Percentiles rank a stretch among this genome's conserved stretches.
These are phyloP conservation scores for Halcyon malimbica DNA, from an alignment of 2,113 vertebrate species.

Conservation along the genomic window DNA sequence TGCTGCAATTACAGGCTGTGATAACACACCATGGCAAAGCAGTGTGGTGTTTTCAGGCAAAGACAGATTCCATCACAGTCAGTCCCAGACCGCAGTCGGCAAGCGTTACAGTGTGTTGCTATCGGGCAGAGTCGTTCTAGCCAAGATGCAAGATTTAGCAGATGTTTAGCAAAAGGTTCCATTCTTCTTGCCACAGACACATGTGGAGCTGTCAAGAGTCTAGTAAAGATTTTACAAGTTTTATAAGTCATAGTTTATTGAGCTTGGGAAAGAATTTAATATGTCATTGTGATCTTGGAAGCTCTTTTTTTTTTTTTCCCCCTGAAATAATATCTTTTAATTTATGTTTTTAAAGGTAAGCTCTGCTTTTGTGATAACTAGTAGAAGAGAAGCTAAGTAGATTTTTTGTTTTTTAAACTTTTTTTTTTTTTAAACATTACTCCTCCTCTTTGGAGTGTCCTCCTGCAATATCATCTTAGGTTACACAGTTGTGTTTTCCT, in stretches of 20 bases:
- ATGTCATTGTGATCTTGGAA: constrained; percentile 69
- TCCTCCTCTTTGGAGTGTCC: not conserved
- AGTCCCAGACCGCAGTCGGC: not conserved
- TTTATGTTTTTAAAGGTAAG: constrained; percentile 24
- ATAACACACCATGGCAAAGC: not conserved
- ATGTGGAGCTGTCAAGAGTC: constrained; percentile 75
- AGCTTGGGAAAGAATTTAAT: constrained; percentile 76
- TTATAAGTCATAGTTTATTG: constrained; percentile 79
- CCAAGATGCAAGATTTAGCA: constrained; percentile 72
- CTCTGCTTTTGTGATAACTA: not conserved
- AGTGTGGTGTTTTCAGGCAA: not conserved
- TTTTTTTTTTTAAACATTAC: not conserved
- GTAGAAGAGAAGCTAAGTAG: not conserved
- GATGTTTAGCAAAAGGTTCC: constrained; percentile 79
- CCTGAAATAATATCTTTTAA: constrained; percentile 28
- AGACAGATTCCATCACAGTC: not conserved
- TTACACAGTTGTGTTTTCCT: not conserved
- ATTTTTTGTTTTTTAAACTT: not conserved
- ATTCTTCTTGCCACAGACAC: constrained; percentile 74
- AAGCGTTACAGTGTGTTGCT: constrained; percentile 3
- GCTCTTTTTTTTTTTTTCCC: not conserved
- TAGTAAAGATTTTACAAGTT: constrained; percentile 79
- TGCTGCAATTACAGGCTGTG: not conserved
- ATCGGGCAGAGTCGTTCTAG: constrained; percentile 36
- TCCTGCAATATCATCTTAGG: not conserved